phyloP scores from a whole-genome alignment of 30 jellyfish, hydroid and myxozoan genomes.

The Hydra vulgaris region DNA sequence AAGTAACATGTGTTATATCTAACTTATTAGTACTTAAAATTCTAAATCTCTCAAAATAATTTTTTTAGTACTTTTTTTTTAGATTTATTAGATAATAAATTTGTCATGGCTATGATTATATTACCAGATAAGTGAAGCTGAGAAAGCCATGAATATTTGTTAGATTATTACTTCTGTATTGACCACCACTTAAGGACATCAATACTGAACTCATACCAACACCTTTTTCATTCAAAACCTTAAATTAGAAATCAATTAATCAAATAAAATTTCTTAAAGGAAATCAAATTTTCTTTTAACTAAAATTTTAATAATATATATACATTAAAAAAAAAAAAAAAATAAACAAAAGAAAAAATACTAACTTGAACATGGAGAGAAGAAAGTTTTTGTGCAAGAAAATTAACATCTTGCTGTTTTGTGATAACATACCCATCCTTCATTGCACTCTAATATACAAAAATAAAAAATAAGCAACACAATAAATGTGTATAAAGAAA shows the following conservation, averaged over 20 bases:
- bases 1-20: too few species aligned
- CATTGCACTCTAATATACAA: slow-evolving; percentile 34
- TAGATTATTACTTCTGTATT: slow-evolving; percentile 72
- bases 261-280: background rate
- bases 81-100: background rate
- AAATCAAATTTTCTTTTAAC: background rate
- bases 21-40: too few species aligned
- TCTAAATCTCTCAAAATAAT: too few species aligned
- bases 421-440: slow-evolving; percentile 75
- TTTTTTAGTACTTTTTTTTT: too few species aligned
- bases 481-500: too few species aligned
- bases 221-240: slow-evolving; percentile 59
- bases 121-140: slow-evolving; percentile 59
- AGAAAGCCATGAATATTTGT: slow-evolving; percentile 62
- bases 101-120: background rate
- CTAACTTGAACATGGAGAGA: slow-evolving; percentile 55
- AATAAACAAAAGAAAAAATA: background rate
- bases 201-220: slow-evolving; percentile 77
- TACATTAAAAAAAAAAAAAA: too few species aligned
- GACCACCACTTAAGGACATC: slow-evolving; percentile 93
- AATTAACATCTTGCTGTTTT: slow-evolving; percentile 36
- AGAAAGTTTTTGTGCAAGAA: slow-evolving; percentile 79
- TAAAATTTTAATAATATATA: too few species aligned
- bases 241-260: background rate
- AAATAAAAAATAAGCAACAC: background rate